Evolutionary conservation across 1,140 invertebrate species (phyloP), one percentile per base, ranked within the genome.

Genomic region (Globodera ellingtonae): DNA sequence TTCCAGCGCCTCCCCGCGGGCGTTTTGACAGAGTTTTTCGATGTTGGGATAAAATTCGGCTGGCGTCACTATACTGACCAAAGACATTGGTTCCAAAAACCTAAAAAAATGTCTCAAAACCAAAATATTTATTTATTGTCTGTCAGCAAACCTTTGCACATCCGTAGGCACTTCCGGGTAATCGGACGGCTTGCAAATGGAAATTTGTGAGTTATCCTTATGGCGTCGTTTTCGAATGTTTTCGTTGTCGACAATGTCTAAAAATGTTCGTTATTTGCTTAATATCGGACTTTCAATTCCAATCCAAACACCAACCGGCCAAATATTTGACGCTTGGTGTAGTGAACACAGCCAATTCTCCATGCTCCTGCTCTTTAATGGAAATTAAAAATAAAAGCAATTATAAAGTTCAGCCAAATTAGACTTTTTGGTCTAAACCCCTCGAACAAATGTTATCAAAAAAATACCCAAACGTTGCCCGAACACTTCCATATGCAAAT

Each of bases 321-420:
- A 94, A 95, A 89, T 97, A 98, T 0, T 95, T 95, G 13, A 99
- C 96, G 89, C 94, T 95, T 5, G 97, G 97, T 4, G 94, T 93
- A 47, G 97, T 98, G 10, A 98, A 91, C 72, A 98, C 93, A 3
- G 95, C 93, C 87, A 94, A 93, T 8, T 95, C 93, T 85, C 93
- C 93, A 90, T 95, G 94, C 90, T 99, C 97, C 89, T 98, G 95
- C 84, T 98, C 93, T 92, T 93, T 98, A 0, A 87, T 82, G 7
- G 56, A 21, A 81, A 83, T 62, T 35, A 3, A 35, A 35, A 35
- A 35, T 35, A 35, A 35, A 35, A 35, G 35, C 35, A 35, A 35
- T 35, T 35, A 35, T 35, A 35, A 35, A 35, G 3, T 35, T 35
- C 1, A 35, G 35, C 35, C 1, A 35, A 35, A 35, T 35, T 35